phyloP scores from a whole-genome alignment of 2,888 invertebrate genomes.

The Kryphioiulus occultus region DNA sequence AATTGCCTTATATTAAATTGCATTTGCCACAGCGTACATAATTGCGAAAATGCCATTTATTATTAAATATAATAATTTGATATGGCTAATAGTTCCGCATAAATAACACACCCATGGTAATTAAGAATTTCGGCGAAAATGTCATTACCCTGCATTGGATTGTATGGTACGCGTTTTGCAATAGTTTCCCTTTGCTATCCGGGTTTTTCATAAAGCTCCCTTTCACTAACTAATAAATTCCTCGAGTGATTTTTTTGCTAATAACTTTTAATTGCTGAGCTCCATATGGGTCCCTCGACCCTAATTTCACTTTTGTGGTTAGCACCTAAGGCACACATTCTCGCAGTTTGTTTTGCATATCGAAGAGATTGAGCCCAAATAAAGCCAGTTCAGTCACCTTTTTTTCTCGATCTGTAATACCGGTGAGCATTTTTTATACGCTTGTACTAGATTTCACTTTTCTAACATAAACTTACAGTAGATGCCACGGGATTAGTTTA shows the following conservation, averaged over 20 bases:
- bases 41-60: neutral
- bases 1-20: neutral
- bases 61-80: constrained; percentile 18
- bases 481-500: neutral
- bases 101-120: neutral
- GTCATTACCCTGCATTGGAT: neutral
- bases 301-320: constrained; percentile 31
- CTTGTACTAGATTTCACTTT: neutral
- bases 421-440: neutral
- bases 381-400: constrained; percentile 35
- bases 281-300: constrained; percentile 25
- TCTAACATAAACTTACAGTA: neutral
- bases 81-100: constrained; percentile 14
- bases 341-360: neutral
- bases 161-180: neutral
- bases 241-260: neutral
- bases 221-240: constrained; percentile 6
- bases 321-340: neutral
- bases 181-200: neutral
- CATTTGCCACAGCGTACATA: neutral
- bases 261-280: neutral
- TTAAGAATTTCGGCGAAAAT: neutral
- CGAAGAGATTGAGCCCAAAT: neutral
- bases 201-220: neutral
- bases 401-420: neutral